Conservation (phyloP, 1,140 invertebrate genomes). For the Galleria mellonella region DNA sequence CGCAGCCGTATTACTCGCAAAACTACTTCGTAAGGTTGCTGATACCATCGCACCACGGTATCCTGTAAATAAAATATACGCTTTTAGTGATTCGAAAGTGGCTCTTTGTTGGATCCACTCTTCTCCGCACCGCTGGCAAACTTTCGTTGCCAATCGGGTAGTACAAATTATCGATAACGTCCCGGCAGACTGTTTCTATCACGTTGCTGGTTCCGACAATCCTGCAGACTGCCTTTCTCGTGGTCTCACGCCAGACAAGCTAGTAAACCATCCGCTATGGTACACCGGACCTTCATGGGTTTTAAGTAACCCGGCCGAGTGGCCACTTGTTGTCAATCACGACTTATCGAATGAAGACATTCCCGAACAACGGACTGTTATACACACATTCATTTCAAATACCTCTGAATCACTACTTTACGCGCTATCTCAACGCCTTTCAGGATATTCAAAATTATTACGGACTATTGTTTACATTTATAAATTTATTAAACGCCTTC, state of each 20-base stretch:
- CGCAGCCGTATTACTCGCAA: constrained; percentile 12
- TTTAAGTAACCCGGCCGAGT: too few species aligned
- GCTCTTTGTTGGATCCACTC: neutral
- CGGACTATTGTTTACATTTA: too few species aligned
- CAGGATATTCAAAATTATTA: too few species aligned
- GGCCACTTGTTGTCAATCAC: too few species aligned
- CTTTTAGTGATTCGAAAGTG: neutral
- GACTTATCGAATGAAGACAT: too few species aligned
- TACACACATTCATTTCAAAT: too few species aligned
- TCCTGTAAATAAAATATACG: neutral
- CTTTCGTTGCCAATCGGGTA: constrained; percentile 58
- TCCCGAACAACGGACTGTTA: too few species aligned
- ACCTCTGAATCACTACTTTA: too few species aligned
- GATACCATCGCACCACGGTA: constrained; percentile 6
- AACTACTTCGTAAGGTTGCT: constrained; percentile 8
- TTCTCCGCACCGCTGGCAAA: constrained; percentile 12
- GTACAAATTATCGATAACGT: constrained; percentile 35
- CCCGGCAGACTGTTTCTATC: constrained; percentile 24
- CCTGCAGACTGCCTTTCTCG: constrained; percentile 26
- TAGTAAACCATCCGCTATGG: constrained; percentile 18
- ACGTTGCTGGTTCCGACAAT: constrained; percentile 21
- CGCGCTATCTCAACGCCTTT: neutral
- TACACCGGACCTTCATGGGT: constrained; percentile 1
- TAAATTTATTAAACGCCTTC: too few species aligned
- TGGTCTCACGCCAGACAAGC: constrained; percentile 11